phyloP scores from a whole-genome alignment of 2,797 vertebrate genomes.

The Dryobates pubescens region DNA sequence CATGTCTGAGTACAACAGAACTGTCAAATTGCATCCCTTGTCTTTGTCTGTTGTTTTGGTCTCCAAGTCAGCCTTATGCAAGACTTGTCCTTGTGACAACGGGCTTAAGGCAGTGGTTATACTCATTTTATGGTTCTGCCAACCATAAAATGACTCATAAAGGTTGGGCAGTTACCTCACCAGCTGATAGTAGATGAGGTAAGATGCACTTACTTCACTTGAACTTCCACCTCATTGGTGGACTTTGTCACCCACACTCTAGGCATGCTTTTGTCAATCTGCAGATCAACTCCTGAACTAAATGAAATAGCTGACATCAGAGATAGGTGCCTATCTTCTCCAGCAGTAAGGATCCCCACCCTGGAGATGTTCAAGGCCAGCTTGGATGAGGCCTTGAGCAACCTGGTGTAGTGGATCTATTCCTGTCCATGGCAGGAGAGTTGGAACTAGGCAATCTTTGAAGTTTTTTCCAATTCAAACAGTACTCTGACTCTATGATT shows the following conservation, averaged over 20 bases:
- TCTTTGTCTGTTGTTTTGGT: background rate
- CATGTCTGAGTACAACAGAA: constrained; percentile 39
- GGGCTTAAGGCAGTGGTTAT: background rate
- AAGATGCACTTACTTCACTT: background rate
- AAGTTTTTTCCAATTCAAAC: too few species aligned
- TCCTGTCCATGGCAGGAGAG: too few species aligned
- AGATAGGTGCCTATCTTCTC: too few species aligned
- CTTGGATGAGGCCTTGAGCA: too few species aligned
- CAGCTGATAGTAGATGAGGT: background rate
- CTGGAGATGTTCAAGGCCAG: too few species aligned
- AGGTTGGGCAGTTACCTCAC: background rate
- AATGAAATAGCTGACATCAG: too few species aligned
- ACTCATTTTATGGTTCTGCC: constrained; percentile 8
- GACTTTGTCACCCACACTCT: background rate
- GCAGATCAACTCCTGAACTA: background rate
- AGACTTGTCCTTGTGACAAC: background rate
- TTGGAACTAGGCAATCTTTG: too few species aligned
- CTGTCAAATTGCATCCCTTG: constrained; percentile 9
- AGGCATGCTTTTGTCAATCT: background rate
- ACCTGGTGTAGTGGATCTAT: too few species aligned
- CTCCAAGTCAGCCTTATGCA: background rate
- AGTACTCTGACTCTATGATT: too few species aligned
- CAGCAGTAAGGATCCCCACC: too few species aligned
- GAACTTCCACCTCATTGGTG: background rate
- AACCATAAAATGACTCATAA: background rate